Base-by-base conservation (phyloP, 2,113 vertebrate genomes). In the Semicossyphus pulcher region DNA sequence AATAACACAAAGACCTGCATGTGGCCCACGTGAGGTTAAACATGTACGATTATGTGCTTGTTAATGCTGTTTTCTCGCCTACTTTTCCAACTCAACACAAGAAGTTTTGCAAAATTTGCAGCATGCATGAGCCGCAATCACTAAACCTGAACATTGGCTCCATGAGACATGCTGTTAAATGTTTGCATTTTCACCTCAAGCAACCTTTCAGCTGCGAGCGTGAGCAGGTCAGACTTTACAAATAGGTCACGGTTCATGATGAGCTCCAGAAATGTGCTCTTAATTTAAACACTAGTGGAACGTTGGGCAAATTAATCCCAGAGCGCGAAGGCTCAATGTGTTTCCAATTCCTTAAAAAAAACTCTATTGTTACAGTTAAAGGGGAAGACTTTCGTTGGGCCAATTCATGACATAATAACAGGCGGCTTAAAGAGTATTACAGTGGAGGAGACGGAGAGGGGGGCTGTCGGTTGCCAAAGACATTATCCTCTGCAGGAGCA, bases 331-430 rank as follows among this genome's bases (percentile, higher is more conserved):
- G 45, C 58, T 41, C 69, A 85, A 83, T 81, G 54, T 88, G 81
- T 83, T 83, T 83, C 66, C 78, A 82, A 80, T 82, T 64, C 48
- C 49, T 76, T 52, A 15, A 39, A 76, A 66, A 42, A 52, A 42
- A 10, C 4, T 57, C 61, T 71, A 61, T 63, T 78, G 78, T 78
- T 75, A 65, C 67, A 69, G 74, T 75, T 72, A 18, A 80, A 70
- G 58, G 48, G 59, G 74, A 87, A 81, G 62, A 61, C 25, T 73
- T 80, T 80, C 48, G 80, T 78, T 69, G 72, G 74, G 64, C 72
- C 76, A 41, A 76, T 80, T 85, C 66, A 81, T 83, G 76, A 74
- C 76, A 71, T 81, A 81, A 85, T 72, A 79, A 81, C 41, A 57
- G 45, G 58, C 62, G 42, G 70, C 53, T 78, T 70, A 51, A 69